These are phyloP conservation scores for Drosophila quinaria DNA, from an alignment of 2,888 invertebrate genomes.

Conservation along the genomic window DNA sequence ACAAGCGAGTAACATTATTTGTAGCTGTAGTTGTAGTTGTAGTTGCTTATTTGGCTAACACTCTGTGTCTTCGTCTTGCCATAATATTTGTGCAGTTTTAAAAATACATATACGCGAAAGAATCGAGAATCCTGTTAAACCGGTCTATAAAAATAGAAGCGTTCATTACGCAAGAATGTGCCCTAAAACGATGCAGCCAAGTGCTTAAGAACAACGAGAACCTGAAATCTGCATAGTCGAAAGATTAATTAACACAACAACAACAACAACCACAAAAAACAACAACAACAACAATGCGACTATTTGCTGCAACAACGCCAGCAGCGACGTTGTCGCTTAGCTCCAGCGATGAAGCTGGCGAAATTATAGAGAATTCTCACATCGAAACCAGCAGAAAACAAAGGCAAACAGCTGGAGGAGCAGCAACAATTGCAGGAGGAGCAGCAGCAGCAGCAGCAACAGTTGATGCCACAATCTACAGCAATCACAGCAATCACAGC, in stretches of 20 bases:
- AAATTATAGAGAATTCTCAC: conserved; percentile 69
- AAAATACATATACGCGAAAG: conserved; percentile 23
- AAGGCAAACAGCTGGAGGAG: conserved; percentile 16
- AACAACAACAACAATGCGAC: conserved; percentile 54
- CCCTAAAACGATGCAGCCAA: conserved; percentile 79
- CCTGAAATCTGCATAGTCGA: conserved; percentile 71
- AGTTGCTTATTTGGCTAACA: conserved; percentile 40
- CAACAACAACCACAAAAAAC: conserved; percentile 10
- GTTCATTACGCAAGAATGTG: conserved; percentile 80
- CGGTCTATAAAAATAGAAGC: conserved; percentile 74
- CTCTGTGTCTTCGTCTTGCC: conserved; percentile 20
- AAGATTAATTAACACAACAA: conserved; percentile 72
- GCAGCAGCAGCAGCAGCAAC: conserved; percentile 9
- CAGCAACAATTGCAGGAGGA: conserved; percentile 11
- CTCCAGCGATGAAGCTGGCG: conserved; percentile 70
- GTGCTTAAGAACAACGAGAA: conserved; percentile 60
- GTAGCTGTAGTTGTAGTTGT: conserved; percentile 20
- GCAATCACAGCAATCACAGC: conserved; percentile 60
- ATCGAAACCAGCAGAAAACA: conserved; percentile 33
- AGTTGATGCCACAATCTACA: conserved; percentile 53
- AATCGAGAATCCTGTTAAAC: conserved; percentile 65
- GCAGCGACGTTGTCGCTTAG: conserved; percentile 48
- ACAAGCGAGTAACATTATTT: conserved; percentile 7
- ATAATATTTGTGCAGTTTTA: conserved; percentile 50
- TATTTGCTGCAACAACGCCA: conserved; percentile 56